A percentile compares a stretch with the other conserved stretches of the same genome.
phyloP scores from a whole-genome alignment of 2,797 vertebrate genomes.

The Tragopan temminckii region DNA sequence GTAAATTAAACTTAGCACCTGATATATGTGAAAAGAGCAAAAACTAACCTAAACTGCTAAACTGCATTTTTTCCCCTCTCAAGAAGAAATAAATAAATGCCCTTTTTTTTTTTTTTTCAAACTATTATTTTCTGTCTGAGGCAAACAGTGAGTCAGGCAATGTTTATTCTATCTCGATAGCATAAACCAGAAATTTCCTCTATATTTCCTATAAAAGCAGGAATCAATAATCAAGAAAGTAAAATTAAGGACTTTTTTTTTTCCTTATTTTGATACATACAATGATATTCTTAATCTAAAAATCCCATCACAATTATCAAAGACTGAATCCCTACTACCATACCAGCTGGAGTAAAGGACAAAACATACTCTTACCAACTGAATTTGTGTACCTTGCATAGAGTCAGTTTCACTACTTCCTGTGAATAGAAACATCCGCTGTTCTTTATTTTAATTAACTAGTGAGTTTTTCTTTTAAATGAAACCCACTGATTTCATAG shows the following conservation, averaged over 20 bases:
- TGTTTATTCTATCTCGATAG: neutral
- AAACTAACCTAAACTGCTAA: neutral
- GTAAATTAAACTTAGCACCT: neutral
- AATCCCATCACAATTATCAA: neutral
- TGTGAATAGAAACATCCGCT: neutral
- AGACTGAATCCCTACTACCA: neutral
- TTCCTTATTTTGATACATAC: neutral
- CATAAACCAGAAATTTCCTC: neutral
- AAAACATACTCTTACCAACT: neutral
- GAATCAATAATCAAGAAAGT: neutral
- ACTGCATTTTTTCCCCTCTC: neutral
- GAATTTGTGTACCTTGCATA: neutral
- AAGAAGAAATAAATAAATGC: neutral
- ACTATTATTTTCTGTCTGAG: neutral
- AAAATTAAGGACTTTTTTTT: neutral
- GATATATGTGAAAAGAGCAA: neutral
- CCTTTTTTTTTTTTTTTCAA: neutral
- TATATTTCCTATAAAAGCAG: neutral
- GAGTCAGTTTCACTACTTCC: neutral
- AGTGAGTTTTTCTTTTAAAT: accelerated
- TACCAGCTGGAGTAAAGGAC: neutral
- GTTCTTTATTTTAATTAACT: neutral
- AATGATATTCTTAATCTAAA: neutral
- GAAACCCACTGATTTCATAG: neutral
- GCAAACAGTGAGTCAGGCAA: neutral